Conservation (phyloP, 2,888 invertebrate genomes). For the Glyphotaelius pellucidus region DNA sequence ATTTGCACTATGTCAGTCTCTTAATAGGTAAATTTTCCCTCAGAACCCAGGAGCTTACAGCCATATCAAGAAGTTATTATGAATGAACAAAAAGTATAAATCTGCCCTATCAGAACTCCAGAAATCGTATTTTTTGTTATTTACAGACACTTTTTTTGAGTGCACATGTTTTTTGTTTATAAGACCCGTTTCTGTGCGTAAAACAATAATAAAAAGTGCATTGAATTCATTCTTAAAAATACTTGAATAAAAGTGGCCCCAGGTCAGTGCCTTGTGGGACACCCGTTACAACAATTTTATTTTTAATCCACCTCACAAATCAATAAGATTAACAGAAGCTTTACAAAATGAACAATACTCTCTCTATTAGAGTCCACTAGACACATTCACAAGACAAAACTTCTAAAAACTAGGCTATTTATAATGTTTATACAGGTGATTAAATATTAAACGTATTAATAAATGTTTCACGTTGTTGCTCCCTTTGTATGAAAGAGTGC, state of each 20-base stretch:
- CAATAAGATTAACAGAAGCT: neutral
- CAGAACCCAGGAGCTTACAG: no score
- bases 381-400: conserved; percentile 42
- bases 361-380: conserved; percentile 42
- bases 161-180: no score
- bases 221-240: neutral
- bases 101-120: no score
- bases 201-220: no score
- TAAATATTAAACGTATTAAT: neutral
- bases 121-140: no score
- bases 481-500: conserved; percentile 42
- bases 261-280: neutral
- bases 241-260: neutral
- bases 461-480: conserved; percentile 36
- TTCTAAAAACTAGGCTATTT: conserved; percentile 27
- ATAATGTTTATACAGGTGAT: neutral
- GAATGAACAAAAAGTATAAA: no score
- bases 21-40: no score
- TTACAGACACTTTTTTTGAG: no score
- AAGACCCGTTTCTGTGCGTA: no score
- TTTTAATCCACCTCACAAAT: neutral
- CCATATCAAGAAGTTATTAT: no score
- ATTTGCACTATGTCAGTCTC: no score
- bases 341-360: conserved; percentile 16
- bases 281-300: neutral